These are phyloP conservation scores for Graphium colonna DNA, from an alignment of 2,888 invertebrate genomes.

Conservation along the genomic window DNA sequence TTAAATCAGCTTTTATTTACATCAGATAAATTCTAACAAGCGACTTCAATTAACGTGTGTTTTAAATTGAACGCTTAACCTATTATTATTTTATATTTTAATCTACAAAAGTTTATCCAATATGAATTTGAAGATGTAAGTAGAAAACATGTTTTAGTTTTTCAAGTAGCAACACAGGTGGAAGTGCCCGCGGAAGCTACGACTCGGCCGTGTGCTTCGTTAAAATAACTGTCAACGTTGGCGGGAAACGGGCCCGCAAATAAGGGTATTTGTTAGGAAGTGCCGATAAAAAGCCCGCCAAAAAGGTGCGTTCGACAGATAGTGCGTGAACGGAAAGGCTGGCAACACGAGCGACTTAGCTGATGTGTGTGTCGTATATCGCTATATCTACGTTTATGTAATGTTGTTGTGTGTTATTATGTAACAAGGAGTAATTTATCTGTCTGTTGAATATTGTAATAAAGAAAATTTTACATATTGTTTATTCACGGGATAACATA, in stretches of 20 bases:
- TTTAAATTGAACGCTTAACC: no score
- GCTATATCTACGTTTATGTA: no score
- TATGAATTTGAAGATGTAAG: no score
- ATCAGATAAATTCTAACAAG: no score
- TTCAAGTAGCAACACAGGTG: neutral
- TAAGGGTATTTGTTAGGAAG: slow-evolving; percentile 33
- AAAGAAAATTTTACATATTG: no score
- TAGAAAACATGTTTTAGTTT: neutral
- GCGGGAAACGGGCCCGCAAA: slow-evolving; percentile 29
- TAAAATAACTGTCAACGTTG: slow-evolving; percentile 16
- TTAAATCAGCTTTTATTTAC: no score
- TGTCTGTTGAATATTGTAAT: no score
- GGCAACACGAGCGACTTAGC: neutral
- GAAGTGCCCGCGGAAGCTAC: neutral
- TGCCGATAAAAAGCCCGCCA: slow-evolving; percentile 27
- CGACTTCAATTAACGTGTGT: no score
- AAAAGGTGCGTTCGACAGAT: slow-evolving; percentile 25
- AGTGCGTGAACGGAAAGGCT: slow-evolving; percentile 16
- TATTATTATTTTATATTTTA: no score
- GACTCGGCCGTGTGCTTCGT: neutral
- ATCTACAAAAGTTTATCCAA: no score
- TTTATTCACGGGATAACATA: no score
- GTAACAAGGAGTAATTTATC: no score
- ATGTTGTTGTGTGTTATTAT: neutral
- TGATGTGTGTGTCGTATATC: slow-evolving; percentile 5